Percentiles rank a stretch among this genome's conserved stretches.
Evolutionary conservation across 2,113 vertebrate genomes (phyloP).

Genomic region (Colistium nudipinnis): DNA sequence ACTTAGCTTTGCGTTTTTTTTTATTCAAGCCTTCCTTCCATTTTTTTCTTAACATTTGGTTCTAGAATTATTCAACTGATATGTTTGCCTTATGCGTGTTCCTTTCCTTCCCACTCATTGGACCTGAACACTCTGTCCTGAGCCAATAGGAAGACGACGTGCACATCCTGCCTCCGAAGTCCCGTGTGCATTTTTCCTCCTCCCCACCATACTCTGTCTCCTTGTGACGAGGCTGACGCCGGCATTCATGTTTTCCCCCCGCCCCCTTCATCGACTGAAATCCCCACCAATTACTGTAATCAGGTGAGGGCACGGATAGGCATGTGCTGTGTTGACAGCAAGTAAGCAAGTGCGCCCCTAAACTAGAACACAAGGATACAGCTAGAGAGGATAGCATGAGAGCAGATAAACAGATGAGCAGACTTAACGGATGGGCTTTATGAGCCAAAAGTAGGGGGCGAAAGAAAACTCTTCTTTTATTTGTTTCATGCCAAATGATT

Average conservation of each 20-base stretch:
- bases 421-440: conserved; percentile 1
- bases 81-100: conserved; percentile 64
- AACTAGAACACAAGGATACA: not conserved
- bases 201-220: not conserved
- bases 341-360: not conserved
- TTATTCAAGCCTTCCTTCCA: not conserved
- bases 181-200: conserved; percentile 5
- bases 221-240: not conserved
- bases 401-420: conserved; percentile 2
- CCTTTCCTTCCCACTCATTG: conserved; percentile 50
- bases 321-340: conserved; percentile 38
- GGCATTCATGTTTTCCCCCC: conserved; percentile 19
- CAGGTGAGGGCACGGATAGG: not conserved
- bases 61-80: conserved; percentile 22
- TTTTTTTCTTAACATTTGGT: conserved; percentile 20
- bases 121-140: conserved; percentile 27
- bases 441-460: not conserved
- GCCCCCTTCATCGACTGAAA: conserved; percentile 3
- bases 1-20: not conserved
- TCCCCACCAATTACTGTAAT: conserved; percentile 48
- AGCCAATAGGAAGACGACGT: conserved; percentile 58
- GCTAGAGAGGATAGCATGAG: not conserved
- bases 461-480: not conserved
- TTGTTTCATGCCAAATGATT: conserved; percentile 1
- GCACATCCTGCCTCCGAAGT: conserved; percentile 38